Evolutionary conservation across 37 sponge, comb jelly and placozoan genomes (phyloP), one percentile per base, ranked within the genome.

Genomic region (Halisarca cf. caerulea): DNA sequence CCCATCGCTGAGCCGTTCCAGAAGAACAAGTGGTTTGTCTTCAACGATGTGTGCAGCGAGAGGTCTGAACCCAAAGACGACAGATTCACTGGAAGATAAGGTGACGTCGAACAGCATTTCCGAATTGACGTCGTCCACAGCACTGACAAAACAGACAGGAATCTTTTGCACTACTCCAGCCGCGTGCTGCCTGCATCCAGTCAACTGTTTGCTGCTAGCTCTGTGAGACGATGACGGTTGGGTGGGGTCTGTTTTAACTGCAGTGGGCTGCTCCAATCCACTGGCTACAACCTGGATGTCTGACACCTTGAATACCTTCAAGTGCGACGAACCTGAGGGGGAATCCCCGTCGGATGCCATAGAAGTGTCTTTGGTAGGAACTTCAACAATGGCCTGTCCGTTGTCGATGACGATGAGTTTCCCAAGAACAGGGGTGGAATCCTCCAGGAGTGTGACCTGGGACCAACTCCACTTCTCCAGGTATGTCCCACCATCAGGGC

Each of bases 361-460:
- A 0, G 54, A 38, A 14, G 61, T 34, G 4, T 34, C 82, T 9
- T 77, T 28, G 2, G 33, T 6, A 2, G 83, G 77, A 17, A 89
- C 58, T 33, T 94, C 89, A 6, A 94, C 86, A 7, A 94, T 80
- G 35, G 91, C 91, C 51, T 94, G 90, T 1, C 58, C 59, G 41
- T 85, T 73, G 37, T 94, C 94, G 8, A 94, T 79, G 55, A 85
- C 91, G 7, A 94, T 85, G 17, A 90, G 89, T 9, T 77, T 72
- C 5, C 94, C 94, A 14, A 93, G 66, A 15, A 86, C 66, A 24
- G 94, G 79, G 0, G 88, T 82, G 6, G 88, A 83, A 71, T 90
- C 88, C 32, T 94, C 94, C 34, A 94, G 81, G 43, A 94, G 86
- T 8, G 84, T 79, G n/a, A 90, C 86, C 21, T 94, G 51, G 51